These are phyloP conservation scores for Chironex yamaguchii DNA, from an alignment of 30 jellyfish, hydroid and myxozoan species.

Conservation along the genomic window DNA sequence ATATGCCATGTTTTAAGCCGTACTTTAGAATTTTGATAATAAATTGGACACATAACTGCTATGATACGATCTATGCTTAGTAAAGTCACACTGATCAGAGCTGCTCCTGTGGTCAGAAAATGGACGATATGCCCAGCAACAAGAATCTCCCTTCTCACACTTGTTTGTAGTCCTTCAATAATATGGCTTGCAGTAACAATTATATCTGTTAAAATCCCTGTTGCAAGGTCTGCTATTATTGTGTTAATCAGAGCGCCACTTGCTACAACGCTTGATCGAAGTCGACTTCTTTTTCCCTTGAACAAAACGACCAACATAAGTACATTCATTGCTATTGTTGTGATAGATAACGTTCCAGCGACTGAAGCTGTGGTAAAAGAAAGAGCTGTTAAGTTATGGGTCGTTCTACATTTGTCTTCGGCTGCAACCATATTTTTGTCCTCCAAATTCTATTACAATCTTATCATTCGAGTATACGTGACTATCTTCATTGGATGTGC, in stretches of 20 bases:
- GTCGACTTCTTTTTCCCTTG: neutral
- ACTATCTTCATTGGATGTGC: too few relatives aligned
- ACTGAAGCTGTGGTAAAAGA: conserved; percentile 20
- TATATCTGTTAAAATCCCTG: conserved; percentile 31
- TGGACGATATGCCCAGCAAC: neutral
- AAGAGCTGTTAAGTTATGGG: conserved; percentile 19
- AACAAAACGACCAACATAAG: neutral
- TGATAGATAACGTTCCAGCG: neutral
- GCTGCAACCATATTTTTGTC: neutral
- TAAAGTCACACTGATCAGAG: conserved; percentile 31
- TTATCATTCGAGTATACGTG: too few relatives aligned
- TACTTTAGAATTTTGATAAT: conserved; percentile 5
- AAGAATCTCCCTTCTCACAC: neutral
- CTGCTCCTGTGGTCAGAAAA: conserved; percentile 50
- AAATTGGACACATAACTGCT: conserved; percentile 27
- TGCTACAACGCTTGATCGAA: neutral
- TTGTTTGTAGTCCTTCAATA: conserved; percentile 16
- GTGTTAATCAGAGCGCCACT: conserved; percentile 9
- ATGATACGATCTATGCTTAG: conserved; percentile 47
- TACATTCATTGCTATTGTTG: conserved; percentile 26
- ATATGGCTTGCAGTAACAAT: neutral
- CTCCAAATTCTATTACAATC: too few relatives aligned
- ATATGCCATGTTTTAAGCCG: conserved; percentile 1
- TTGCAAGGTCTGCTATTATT: conserved; percentile 26
- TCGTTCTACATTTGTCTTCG: conserved; percentile 52